Percentiles rank a stretch among this genome's conserved stretches.
These are phyloP conservation scores for Himalopsyche anomala DNA, from an alignment of 2,888 invertebrate species.

Conservation along the genomic window DNA sequence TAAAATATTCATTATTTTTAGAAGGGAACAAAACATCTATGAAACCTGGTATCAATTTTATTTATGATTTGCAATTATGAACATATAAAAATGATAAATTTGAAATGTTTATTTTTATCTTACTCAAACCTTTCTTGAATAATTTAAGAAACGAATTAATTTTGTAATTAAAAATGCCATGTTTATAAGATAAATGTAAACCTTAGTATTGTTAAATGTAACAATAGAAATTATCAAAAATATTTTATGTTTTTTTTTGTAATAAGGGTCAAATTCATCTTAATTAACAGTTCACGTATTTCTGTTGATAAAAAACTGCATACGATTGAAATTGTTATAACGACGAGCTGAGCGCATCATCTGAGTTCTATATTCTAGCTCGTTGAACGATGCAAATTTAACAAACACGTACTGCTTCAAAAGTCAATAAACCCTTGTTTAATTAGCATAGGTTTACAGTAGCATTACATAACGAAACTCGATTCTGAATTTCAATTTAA, in stretches of 20 bases:
- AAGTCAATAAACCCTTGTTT: slow-evolving; percentile 32
- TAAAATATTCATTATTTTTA: no score
- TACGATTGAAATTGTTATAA: slow-evolving; percentile 2
- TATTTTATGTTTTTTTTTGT: neutral
- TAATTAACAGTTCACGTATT: neutral
- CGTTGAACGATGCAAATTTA: slow-evolving; percentile 42
- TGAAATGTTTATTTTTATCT: no score
- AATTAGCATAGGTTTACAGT: slow-evolving; percentile 12
- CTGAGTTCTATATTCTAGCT: slow-evolving; percentile 23
- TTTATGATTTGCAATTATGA: no score
- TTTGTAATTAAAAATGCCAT: no score
- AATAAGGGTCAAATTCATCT: neutral
- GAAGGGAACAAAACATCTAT: no score
- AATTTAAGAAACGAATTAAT: no score
- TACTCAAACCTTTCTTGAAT: no score
- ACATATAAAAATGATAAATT: no score
- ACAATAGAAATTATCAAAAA: no score
- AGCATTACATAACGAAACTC: neutral
- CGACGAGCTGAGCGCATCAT: neutral
- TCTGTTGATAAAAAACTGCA: neutral
- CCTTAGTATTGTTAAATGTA: no score
- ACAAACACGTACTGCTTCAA: slow-evolving; percentile 40
- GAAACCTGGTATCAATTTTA: no score
- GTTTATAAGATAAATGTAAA: no score
- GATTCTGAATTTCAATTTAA: neutral